Conservation (phyloP, 2,888 invertebrate genomes). For the Agriopis leucophaearia region DNA sequence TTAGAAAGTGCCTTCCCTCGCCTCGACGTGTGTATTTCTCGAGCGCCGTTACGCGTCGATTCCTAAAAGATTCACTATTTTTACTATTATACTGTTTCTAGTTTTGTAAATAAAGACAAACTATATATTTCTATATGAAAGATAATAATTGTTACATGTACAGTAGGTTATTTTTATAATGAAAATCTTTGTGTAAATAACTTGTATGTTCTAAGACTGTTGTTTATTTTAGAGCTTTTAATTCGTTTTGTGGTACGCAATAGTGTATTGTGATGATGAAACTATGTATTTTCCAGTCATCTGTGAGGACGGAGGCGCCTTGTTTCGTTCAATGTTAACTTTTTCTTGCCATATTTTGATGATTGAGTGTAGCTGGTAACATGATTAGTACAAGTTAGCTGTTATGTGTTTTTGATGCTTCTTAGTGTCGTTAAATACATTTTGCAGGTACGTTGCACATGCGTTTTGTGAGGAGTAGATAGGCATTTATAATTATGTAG, state of each 20-base stretch:
- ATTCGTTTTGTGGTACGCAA: conserved; percentile 76
- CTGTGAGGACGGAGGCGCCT: conserved; percentile 50
- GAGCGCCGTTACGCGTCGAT: conserved; percentile 60
- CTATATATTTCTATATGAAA: conserved; percentile 82
- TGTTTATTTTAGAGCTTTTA: conserved; percentile 85
- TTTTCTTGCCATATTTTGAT: conserved; percentile 58
- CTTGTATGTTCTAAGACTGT: conserved; percentile 85
- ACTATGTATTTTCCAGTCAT: conserved; percentile 85
- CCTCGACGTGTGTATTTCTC: conserved; percentile 57
- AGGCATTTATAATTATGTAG: conserved; percentile 31
- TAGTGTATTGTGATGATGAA: conserved; percentile 69
- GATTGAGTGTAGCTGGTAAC: conserved; percentile 50
- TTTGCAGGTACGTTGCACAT: conserved; percentile 15
- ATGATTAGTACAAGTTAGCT: conserved; percentile 54
- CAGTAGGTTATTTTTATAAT: conserved; percentile 83
- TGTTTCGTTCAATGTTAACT: conserved; percentile 42
- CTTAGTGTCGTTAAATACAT: conserved; percentile 18
- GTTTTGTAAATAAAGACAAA: conserved; percentile 79
- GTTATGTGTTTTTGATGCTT: conserved; percentile 19
- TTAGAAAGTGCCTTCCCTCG: conserved; percentile 54
- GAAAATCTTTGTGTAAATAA: conserved; percentile 83
- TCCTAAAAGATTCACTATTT: conserved; percentile 83
- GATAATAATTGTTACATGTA: conserved; percentile 80
- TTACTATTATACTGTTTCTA: conserved; percentile 78
- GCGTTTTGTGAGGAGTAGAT: conserved; percentile 30